Conservation (phyloP, 2,797 vertebrate genomes). For the Onychomys torridus region DNA sequence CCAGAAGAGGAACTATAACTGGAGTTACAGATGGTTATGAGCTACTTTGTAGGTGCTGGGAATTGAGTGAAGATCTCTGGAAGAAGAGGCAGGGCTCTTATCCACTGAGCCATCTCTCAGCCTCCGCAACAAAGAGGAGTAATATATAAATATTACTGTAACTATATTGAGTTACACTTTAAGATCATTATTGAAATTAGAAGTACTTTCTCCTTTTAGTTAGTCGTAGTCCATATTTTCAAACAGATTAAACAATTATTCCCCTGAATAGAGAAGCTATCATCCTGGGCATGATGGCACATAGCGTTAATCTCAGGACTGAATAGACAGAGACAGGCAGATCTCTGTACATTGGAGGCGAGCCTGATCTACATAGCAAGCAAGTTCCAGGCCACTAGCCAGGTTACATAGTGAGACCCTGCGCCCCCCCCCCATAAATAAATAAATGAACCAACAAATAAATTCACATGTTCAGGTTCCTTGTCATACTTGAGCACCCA, state of each 20-base stretch:
- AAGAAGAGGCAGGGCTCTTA: neutral
- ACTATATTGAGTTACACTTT: constrained; percentile 26
- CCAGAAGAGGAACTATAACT: neutral
- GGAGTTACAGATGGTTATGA: neutral
- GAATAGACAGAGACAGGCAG: neutral
- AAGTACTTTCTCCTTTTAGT: neutral
- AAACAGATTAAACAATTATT: constrained; percentile 1
- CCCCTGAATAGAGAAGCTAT: constrained; percentile 20
- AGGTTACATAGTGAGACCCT: neutral
- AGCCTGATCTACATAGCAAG: neutral
- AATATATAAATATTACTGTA: neutral
- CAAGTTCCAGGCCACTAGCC: neutral
- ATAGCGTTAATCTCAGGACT: neutral
- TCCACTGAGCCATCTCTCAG: neutral
- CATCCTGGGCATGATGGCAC: neutral
- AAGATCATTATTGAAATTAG: neutral
- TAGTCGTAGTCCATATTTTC: constrained; percentile 49
- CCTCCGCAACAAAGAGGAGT: neutral
- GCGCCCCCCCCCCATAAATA: neutral
- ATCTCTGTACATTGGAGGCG: neutral
- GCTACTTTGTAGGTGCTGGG: neutral
- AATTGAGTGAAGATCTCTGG: neutral
- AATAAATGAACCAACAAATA: neutral
- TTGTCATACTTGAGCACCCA: constrained; percentile 14
- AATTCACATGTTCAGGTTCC: neutral